These are phyloP conservation scores for Bungarus multicinctus DNA, from an alignment of 2,113 vertebrate species.

Conservation along the genomic window DNA sequence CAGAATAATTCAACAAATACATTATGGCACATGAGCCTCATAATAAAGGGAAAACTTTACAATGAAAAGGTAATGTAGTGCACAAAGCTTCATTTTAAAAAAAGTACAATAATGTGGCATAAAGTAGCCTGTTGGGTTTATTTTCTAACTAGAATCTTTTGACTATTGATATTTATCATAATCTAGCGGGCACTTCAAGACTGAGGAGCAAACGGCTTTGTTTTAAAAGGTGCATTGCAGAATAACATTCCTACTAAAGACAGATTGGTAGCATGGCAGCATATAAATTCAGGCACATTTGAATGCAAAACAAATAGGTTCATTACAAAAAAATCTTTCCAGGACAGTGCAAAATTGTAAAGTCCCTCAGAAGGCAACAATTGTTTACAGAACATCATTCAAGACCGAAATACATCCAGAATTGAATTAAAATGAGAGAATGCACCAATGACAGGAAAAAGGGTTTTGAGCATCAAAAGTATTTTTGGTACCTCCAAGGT, in stretches of 20 bases:
- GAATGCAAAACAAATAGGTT: constrained; percentile 63
- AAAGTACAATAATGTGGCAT: constrained; percentile 66
- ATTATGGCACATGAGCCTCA: constrained; percentile 57
- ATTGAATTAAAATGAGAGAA: constrained; percentile 44
- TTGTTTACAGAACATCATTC: constrained; percentile 55
- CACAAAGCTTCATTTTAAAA: constrained; percentile 53
- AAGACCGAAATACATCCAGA: constrained; percentile 51
- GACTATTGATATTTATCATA: constrained; percentile 35
- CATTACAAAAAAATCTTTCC: constrained; percentile 40
- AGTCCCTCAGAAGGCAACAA: constrained; percentile 58
- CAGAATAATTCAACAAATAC: constrained; percentile 62
- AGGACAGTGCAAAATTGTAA: constrained; percentile 70
- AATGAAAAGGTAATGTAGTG: constrained; percentile 60
- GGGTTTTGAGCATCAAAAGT: constrained; percentile 24
- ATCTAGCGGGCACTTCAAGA: constrained; percentile 59
- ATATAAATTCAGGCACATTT: constrained; percentile 73
- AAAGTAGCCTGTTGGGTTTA: constrained; percentile 70
- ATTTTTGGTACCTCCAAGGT: constrained; percentile 25
- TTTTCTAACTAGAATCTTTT: constrained; percentile 64
- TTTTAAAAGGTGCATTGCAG: constrained; percentile 61
- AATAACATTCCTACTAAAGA: constrained; percentile 55
- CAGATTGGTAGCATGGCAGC: constrained; percentile 66
- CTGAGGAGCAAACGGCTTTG: constrained; percentile 55
- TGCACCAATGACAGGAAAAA: constrained; percentile 32
- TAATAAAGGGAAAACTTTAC: constrained; percentile 64